A percentile compares a stretch with the other conserved stretches of the same genome.
Conservation (phyloP, 2,113 vertebrate species). For the Alces alces region DNA sequence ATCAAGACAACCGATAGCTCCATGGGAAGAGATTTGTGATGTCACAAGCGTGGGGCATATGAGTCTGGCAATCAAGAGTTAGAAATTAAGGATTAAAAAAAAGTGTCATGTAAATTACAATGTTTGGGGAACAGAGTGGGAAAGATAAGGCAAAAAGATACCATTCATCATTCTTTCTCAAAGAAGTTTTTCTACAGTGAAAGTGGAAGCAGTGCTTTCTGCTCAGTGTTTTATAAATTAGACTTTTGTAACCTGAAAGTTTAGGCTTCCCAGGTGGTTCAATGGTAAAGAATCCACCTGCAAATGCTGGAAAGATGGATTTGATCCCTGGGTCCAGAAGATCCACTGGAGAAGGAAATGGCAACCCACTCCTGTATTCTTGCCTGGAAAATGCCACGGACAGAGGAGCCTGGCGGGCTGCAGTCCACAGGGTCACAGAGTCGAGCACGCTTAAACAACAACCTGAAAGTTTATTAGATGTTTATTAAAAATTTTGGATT, state of each 20-base stretch:
- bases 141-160: background rate
- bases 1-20: slow-evolving; percentile 7
- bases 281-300: background rate
- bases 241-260: background rate
- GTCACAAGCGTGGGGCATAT: background rate
- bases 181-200: background rate
- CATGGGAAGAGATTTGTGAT: slow-evolving; percentile 34
- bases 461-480: background rate
- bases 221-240: background rate
- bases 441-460: background rate
- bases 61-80: background rate
- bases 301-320: background rate
- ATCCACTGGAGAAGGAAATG: background rate
- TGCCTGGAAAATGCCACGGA: background rate
- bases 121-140: background rate
- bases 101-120: background rate
- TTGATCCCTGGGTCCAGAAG: rapidly evolving
- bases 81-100: background rate
- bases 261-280: background rate
- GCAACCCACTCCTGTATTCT: background rate
- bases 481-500: background rate
- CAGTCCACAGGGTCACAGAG: background rate
- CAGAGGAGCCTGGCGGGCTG: background rate
- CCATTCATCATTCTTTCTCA: background rate
- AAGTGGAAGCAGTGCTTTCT: background rate